Base-by-base conservation (phyloP, 2,113 vertebrate genomes). In the Geothlypis trichas region DNA sequence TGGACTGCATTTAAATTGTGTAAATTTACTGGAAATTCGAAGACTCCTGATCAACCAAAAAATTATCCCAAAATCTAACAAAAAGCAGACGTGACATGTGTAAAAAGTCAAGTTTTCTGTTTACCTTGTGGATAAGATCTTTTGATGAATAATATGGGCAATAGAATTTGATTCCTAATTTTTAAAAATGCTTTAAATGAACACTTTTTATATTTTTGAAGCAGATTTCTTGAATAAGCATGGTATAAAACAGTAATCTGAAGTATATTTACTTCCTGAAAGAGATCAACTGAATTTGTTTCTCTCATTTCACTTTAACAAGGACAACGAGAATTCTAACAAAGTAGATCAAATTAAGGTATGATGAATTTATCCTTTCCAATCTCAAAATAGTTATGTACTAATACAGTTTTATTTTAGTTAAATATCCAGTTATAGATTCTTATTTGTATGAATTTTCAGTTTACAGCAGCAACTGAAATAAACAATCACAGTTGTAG, bases 21-120 rank as follows among this genome's bases (percentile, higher is more conserved):
- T 26, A 51, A 46, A 6, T 46, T 74, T 12, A 66, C 16, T 24
- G 11, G 11, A 80, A 68, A 13, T 41, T 44, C 7, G 24, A 75
- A 37, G 10, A 67, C 37, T 67, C 23, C 7, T 22, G 4, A 72
- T 30, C 20, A 51, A 47, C 2, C 2, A 63, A 51, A 74, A 59
- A 59, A 23, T 1, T 1, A 5, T 0, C 2, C 18, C 26, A 26
- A 61, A 58, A 49, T 16, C 15, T 26, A 37, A 42, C 10, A 62
- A 61, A 85, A 41, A 35, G 0, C 7, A 83, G 4, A 69, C 5
- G 2, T 26, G 7, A 11, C 10, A 65, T 30, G 6, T 67, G 11
- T 39, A n/a, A 49, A 82, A 85, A 37, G 2, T 7, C 13, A 55
- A 4, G 16, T 87, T 54, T 74, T 66, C 22, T 63, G 5, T 65